Conservation (phyloP, 1,140 invertebrate species). For the Branchinecta lindahli region DNA sequence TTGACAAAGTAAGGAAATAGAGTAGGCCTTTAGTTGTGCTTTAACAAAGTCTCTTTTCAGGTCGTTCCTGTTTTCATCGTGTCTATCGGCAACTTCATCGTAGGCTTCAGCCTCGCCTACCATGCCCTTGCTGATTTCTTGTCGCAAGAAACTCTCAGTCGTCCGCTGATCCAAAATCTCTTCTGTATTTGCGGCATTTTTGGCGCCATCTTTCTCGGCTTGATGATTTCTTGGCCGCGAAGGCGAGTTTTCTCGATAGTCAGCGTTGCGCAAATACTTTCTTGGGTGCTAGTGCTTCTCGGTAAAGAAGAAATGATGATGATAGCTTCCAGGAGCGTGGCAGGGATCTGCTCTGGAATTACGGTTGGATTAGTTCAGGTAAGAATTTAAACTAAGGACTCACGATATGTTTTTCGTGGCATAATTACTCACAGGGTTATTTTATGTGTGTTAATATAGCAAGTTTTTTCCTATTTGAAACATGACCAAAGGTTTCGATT, state of each 20-base stretch:
- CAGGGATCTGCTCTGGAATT: neutral
- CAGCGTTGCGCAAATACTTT: neutral
- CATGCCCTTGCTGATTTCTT: neutral
- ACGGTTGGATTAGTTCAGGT: slow-evolving; percentile 6
- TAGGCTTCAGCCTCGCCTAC: neutral
- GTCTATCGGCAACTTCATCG: neutral
- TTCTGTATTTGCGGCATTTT: neutral
- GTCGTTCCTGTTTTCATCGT: neutral
- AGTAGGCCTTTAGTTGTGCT: no score
- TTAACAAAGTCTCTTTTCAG: neutral
- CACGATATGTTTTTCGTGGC: no score
- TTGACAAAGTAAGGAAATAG: no score
- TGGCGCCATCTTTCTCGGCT: neutral
- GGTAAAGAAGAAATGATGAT: neutral
- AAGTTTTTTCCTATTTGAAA: no score
- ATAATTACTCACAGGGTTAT: no score
- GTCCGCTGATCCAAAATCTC: neutral
- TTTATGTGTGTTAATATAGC: no score
- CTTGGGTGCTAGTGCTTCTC: neutral
- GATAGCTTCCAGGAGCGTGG: neutral
- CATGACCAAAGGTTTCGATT: no score
- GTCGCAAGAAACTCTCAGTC: neutral
- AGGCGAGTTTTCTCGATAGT: neutral
- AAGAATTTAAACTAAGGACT: neutral
- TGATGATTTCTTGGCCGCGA: neutral